Evolutionary conservation across 2,888 invertebrate genomes (phyloP), one percentile per base, ranked within the genome.

Genomic region (Tetragnatha montana): DNA sequence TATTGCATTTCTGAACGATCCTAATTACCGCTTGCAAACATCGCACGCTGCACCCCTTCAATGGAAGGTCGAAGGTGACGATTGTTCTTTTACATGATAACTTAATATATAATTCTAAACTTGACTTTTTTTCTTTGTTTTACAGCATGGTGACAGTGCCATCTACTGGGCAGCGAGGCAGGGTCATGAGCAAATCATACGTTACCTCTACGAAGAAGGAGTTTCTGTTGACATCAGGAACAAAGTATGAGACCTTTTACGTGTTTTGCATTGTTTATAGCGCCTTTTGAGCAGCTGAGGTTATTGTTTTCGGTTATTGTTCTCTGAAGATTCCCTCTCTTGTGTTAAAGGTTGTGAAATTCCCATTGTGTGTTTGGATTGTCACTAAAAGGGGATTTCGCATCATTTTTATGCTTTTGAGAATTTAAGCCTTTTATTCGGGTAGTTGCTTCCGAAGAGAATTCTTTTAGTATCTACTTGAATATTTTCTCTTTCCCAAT

Each of bases 131-230:
- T n/a, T 75, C 14, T n/a, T 79, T 73, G 12, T 91, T 92, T n/a
- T 22, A 10, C 92, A 94, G 93, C 93, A 94, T 92, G 95, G 95
- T 19, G 95, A 95, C 92, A 94, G 94, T 87, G 94, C 95, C 8
- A 92, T 95, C 7, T 94, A 94, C 92, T 94, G 94, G 94, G 95
- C 95, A 60, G 94, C 95, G 1, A 92, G 95, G 78, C 94, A 94
- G 92, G 95, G 95, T 50, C 94, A 95, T 91, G 92, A 93, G 8
- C 93, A 94, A 47, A 93, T 94, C 88, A 93, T 95, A 68, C 93
- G 93, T 73, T 94, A 93, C 91, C 93, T 95, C 73, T 93, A 94
- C 71, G 93, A 94, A 91, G 93, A 94, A 89, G 94, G 94, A 6
- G 93, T 94, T n/a, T 92, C 93, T 76, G 92, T 94, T 73, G 93